Evolutionary conservation across 2,888 invertebrate species (phyloP).

Genomic region (Oscheius sp.): DNA sequence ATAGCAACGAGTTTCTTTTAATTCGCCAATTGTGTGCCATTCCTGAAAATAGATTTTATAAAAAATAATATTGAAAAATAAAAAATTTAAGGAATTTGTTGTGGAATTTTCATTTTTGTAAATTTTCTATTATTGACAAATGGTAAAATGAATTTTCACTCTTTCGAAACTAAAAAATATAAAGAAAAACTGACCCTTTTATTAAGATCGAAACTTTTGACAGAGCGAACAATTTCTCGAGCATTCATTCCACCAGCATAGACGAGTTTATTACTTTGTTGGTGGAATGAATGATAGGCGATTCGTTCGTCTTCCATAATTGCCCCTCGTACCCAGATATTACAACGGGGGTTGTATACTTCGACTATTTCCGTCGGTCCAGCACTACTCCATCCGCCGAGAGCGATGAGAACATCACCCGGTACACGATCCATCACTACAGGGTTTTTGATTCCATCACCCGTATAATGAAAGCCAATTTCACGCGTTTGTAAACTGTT

Average conservation of each 20-base stretch:
- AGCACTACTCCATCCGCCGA: conserved; percentile 42
- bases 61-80: too few species aligned
- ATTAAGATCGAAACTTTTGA: conserved; percentile 29
- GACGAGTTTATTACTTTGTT: background rate
- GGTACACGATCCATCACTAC: conserved; percentile 15
- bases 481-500: background rate
- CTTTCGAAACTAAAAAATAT: background rate
- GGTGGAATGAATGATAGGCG: conserved; percentile 12
- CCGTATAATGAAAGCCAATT: background rate
- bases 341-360: conserved; percentile 37
- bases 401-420: background rate
- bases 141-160: too few species aligned
- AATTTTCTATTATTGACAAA: too few species aligned
- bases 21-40: background rate
- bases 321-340: conserved; percentile 32
- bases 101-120: too few species aligned
- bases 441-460: background rate
- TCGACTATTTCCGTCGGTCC: conserved; percentile 39
- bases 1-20: conserved; percentile 26
- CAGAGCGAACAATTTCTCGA: conserved; percentile 31
- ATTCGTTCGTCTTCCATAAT: background rate
- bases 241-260: conserved; percentile 39
- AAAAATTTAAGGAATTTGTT: too few species aligned
- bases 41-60: conserved; percentile 3
- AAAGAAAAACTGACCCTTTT: background rate